Conservation (phyloP, 2,888 invertebrate genomes). For the Myopa tessellatipennis region DNA sequence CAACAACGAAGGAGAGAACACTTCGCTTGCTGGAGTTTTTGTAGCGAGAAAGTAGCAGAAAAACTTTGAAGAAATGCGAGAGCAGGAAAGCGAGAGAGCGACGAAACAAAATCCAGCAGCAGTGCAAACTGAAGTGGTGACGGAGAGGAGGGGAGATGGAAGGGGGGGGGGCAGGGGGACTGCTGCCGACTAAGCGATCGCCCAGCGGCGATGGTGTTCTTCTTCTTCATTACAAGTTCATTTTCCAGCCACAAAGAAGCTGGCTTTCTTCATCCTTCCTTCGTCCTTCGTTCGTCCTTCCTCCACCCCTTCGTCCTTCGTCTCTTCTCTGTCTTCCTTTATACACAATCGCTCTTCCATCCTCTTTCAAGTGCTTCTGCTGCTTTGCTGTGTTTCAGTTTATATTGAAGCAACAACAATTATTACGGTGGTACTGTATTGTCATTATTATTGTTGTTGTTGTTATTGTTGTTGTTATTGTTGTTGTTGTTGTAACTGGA, state of each 20-base stretch:
- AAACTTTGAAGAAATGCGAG: neutral
- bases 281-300: neutral
- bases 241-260: constrained; percentile 15
- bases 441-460: no score
- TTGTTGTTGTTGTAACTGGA: neutral
- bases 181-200: no score
- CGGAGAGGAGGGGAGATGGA: neutral
- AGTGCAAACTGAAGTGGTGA: neutral
- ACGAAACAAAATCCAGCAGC: neutral
- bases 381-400: neutral
- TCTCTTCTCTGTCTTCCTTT: neutral
- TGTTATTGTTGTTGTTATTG: neutral
- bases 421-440: neutral
- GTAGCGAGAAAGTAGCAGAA: neutral
- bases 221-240: constrained; percentile 43
- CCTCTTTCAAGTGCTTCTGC: neutral
- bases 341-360: neutral
- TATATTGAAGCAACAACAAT: neutral
- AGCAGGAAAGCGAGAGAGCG: neutral
- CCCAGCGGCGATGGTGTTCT: constrained; percentile 32
- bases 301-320: neutral
- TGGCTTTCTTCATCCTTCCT: neutral
- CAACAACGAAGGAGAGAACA: neutral
- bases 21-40: neutral
- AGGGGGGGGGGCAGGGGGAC: neutral